A percentile compares a stretch with the other conserved stretches of the same genome.
Evolutionary conservation across 1,140 invertebrate genomes (phyloP).

Genomic region (Aphelenchoides avenae): DNA sequence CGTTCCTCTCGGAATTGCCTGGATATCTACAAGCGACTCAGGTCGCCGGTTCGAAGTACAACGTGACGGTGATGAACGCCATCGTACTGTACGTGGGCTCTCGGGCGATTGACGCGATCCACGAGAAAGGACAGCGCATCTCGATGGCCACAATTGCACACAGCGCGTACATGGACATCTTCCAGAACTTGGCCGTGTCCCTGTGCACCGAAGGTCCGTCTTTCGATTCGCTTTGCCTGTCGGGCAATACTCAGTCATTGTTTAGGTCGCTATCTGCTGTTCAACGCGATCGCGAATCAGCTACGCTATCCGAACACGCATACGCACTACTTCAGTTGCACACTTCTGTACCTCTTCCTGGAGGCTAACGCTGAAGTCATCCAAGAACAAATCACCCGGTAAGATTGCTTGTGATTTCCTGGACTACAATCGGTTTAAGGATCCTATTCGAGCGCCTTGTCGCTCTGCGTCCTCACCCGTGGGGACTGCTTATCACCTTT

Average conservation of each 20-base stretch:
- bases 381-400: constrained; percentile 73
- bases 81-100: constrained; percentile 94
- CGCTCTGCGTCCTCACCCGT: constrained; percentile 95
- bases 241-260: constrained; percentile 22
- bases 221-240: constrained; percentile 24
- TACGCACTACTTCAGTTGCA: constrained; percentile 98
- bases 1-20: constrained; percentile 83
- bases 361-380: constrained; percentile 95
- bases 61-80: constrained; percentile 91
- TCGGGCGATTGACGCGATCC: constrained; percentile 74
- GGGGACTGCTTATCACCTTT: constrained; percentile 96
- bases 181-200: constrained; percentile 94
- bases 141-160: constrained; percentile 89
- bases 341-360: constrained; percentile 90
- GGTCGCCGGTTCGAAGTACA: constrained; percentile 82
- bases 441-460: constrained; percentile 93
- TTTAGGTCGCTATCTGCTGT: constrained; percentile 79
- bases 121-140: constrained; percentile 71
- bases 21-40: constrained; percentile 68
- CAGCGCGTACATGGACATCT: constrained; percentile 97
- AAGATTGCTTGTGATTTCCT: constrained; percentile 12
- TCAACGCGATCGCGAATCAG: constrained; percentile 97
- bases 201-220: constrained; percentile 87
- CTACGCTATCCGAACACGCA: constrained; percentile 97
- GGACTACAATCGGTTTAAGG: constrained; percentile 62